Base-by-base conservation (phyloP, 2,888 invertebrate species). In the Chrysomela aeneicollis region DNA sequence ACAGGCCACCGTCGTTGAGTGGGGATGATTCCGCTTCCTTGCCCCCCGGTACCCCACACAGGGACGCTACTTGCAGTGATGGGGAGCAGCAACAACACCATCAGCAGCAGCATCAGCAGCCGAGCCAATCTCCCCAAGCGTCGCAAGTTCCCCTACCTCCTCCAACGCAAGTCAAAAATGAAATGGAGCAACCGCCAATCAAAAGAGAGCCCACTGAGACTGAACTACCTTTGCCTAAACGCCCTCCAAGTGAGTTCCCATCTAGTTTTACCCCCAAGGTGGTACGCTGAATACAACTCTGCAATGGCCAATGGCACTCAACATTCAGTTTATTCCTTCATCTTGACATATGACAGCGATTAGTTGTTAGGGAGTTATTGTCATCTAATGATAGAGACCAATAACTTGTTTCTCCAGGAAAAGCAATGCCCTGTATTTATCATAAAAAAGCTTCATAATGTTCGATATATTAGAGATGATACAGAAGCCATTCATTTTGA, bases 151-250 rank as follows among this genome's bases (percentile, higher is more conserved):
- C 78, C 32, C 59, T 49, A 10, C 70, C 70, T 15, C 70, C 70
- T 9, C 79, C 78, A 10, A 79, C 79, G 18, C 71, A 71, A 17
- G 78, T 79, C 61, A 74, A 69, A 66, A 76, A 68, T 69, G 76
- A 54, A 70, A 76, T 64, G 60, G 74, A 76, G 63, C 77, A 75
- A 49, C 79, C 81, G 21, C 80, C 82, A 15, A 82, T 89, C 69
- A 92, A 91, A 81, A 84, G 91, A 73, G 89, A 90, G 32, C 89
- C 91, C 6, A 87, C 90, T 8, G 90, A 92, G 82, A 81, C 86
- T 75, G 85, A 91, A 78, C 87, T 93, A 63, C 92, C 93, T 10
- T 84, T 92, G 68, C 92, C 93, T 71, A 94, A 93, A 84, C 89
- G 93, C 85, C 93, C 92, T 74, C 87, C 91, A 76, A 91, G 93